phyloP scores from a whole-genome alignment of 2,888 invertebrate species.

The Limenitis camilla region DNA sequence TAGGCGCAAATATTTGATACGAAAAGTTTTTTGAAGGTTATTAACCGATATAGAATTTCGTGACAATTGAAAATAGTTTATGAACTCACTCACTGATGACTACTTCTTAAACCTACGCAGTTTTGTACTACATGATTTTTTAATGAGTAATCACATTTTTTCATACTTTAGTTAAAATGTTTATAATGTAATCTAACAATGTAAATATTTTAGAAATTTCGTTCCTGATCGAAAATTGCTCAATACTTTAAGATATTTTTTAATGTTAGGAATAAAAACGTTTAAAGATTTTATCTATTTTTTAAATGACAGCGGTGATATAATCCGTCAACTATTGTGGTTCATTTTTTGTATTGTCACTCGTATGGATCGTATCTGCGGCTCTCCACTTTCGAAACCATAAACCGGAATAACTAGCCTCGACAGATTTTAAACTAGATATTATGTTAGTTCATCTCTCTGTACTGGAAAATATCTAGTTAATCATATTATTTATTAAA shows the following conservation, averaged over 20 bases:
- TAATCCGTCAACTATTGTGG: slow-evolving; percentile 9
- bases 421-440: slow-evolving; percentile 19
- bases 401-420: slow-evolving; percentile 45
- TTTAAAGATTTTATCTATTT: not conserved
- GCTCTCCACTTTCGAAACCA: slow-evolving; percentile 52
- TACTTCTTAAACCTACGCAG: slow-evolving; percentile 8
- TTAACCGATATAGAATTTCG: slow-evolving; percentile 35
- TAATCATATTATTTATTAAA: not conserved
- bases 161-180: slow-evolving; percentile 7
- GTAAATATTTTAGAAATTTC: too few species aligned
- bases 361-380: slow-evolving; percentile 36
- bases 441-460: not conserved
- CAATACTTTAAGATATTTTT: too few species aligned
- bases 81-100: slow-evolving; percentile 24
- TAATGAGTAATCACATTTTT: slow-evolving; percentile 47
- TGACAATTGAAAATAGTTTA: slow-evolving; percentile 26
- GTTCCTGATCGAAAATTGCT: too few species aligned
- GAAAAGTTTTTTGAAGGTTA: slow-evolving; percentile 36
- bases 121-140: slow-evolving; percentile 23
- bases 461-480: not conserved
- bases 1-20: too few species aligned
- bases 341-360: slow-evolving; percentile 36
- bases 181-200: not conserved
- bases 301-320: slow-evolving; percentile 1
- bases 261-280: too few species aligned